A percentile compares a stretch with the other conserved stretches of the same genome.
These are phyloP conservation scores for Mormoops blainvillei DNA, from an alignment of 2,113 vertebrate species.

Conservation along the genomic window DNA sequence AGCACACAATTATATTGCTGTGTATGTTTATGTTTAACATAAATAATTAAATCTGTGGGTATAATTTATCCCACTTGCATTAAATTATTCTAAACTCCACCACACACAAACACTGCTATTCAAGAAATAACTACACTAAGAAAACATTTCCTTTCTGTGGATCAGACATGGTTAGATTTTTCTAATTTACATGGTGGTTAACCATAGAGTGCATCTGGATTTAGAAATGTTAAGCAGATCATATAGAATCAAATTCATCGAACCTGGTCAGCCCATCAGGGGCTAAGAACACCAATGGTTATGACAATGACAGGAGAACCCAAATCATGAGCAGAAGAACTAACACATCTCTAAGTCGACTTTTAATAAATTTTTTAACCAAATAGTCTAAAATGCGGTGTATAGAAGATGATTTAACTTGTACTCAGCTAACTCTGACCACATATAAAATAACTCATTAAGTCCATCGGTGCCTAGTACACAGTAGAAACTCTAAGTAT, in stretches of 20 bases:
- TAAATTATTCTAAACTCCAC: neutral
- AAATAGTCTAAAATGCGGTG: neutral
- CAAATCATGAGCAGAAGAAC: neutral
- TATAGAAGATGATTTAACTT: neutral
- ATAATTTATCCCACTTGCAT: neutral
- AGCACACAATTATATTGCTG: neutral
- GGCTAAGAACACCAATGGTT: neutral
- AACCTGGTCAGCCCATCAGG: neutral
- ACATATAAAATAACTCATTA: neutral
- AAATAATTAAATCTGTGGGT: neutral
- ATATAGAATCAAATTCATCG: neutral
- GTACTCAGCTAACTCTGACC: neutral
- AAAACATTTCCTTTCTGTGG: neutral
- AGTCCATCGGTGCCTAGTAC: neutral
- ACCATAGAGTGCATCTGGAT: neutral
- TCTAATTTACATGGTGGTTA: neutral
- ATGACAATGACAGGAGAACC: neutral
- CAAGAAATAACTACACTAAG: neutral
- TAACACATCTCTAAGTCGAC: neutral
- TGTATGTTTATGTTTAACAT: neutral
- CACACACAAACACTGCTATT: neutral
- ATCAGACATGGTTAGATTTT: neutral
- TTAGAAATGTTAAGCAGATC: neutral
- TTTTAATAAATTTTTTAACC: neutral
- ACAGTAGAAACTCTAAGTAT: neutral